These are phyloP conservation scores for Carcinoscorpius rotundicauda DNA, from an alignment of 1,140 invertebrate species.

Conservation along the genomic window DNA sequence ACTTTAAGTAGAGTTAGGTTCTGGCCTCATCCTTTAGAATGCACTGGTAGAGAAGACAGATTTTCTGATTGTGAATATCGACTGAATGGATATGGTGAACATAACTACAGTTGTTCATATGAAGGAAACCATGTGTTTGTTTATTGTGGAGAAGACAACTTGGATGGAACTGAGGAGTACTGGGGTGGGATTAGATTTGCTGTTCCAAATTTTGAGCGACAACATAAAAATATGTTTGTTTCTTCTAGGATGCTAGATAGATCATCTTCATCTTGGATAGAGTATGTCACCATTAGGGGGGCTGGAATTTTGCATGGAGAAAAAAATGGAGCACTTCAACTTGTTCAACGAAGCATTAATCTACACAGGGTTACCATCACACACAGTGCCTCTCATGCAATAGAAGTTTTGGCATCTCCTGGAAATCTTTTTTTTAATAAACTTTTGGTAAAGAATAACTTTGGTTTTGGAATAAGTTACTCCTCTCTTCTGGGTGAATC, in stretches of 20 bases:
- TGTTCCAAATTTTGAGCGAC: constrained; percentile 71
- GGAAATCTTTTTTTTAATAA: constrained; percentile 47
- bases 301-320: constrained; percentile 94
- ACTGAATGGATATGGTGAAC: constrained; percentile 67
- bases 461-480: constrained; percentile 79
- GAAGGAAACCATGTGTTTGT: constrained; percentile 83
- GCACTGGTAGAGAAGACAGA: constrained; percentile 62
- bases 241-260: constrained; percentile 9
- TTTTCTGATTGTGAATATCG: constrained; percentile 79
- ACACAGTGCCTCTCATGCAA: constrained; percentile 75
- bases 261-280: constrained; percentile 35
- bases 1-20: constrained; percentile 74
- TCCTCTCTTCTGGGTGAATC: constrained; percentile 86
- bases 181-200: constrained; percentile 96
- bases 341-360: constrained; percentile 41
- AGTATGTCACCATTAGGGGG: constrained; percentile 77
- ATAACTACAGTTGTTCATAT: constrained; percentile 71
- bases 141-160: constrained; percentile 69
- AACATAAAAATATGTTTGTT: constrained; percentile 57
- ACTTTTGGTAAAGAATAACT: constrained; percentile 57
- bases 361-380: constrained; percentile 58
- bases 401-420: constrained; percentile 79
- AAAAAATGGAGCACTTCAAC: constrained; percentile 81
- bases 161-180: constrained; percentile 49
- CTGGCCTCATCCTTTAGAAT: constrained; percentile 85